Conservation (phyloP, 2,113 vertebrate species). For the Clinocottus analis region DNA sequence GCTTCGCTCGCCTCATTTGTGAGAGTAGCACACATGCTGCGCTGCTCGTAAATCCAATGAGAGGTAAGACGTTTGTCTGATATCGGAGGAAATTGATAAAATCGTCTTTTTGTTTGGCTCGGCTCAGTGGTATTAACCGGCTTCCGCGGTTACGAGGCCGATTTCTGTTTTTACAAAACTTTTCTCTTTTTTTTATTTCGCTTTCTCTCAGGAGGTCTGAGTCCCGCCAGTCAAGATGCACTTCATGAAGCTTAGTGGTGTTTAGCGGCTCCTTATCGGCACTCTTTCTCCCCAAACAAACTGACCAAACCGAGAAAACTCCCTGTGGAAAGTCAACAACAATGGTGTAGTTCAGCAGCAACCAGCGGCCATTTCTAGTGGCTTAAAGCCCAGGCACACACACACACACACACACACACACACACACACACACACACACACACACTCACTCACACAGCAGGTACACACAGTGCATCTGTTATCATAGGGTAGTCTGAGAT, state of each 20-base stretch:
- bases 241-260: constrained; percentile 42
- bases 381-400: constrained; percentile 21
- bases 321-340: constrained; percentile 22
- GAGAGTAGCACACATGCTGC: constrained; percentile 45
- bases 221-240: constrained; percentile 44
- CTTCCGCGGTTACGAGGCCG: constrained; percentile 21
- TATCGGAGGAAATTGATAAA: constrained; percentile 53
- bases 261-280: constrained; percentile 33
- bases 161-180: background rate
- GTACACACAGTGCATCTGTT: constrained; percentile 14
- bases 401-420: background rate
- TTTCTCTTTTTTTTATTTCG: constrained; percentile 45
- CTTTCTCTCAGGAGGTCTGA: constrained; percentile 28
- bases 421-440: background rate
- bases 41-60: constrained; percentile 41
- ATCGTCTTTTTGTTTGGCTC: constrained; percentile 40
- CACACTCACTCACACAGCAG: too few relatives aligned
- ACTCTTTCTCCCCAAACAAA: constrained; percentile 13
- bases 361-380: constrained; percentile 29
- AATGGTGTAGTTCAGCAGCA: constrained; percentile 13
- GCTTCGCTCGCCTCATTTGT: constrained; percentile 41
- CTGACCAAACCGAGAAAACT: constrained; percentile 18
- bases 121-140: constrained; percentile 28
- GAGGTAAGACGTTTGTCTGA: constrained; percentile 49
- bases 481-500: constrained; percentile 12